Evolutionary conservation across 2,113 vertebrate species (phyloP), one percentile per base, ranked within the genome.

Genomic region (Hippocampus abdominalis): DNA sequence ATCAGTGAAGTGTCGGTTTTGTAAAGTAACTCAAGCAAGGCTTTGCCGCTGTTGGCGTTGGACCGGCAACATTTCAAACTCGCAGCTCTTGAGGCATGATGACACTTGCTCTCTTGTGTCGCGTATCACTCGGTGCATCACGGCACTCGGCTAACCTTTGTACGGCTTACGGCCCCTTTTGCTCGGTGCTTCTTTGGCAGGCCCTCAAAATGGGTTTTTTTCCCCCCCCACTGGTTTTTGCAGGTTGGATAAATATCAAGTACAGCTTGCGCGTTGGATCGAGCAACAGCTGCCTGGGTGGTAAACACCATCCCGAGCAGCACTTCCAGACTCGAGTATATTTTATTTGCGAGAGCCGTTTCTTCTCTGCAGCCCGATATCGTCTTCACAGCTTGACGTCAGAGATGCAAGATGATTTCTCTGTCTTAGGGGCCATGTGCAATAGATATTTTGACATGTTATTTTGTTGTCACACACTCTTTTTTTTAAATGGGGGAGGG

Each of bases 51-150:
- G 67, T 36, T 46, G 54, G 49, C 59, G 42, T 51, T 82, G 67
- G 66, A 76, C 68, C 46, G 53, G 27, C 25, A 69, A 80, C 68
- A 75, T 75, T 77, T 62, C 25, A 68, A 23, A 18, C 32, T 56
- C 20, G 48, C 18, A 59, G 66, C 21, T 56, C 15, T 54, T 77
- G 73, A 71, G 74, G 69, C 77, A 66, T 64, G 48, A 68, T 75
- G 77, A 70, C 81, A 63, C 70, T 21, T 3, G 46, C 68, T 74
- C 71, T 44, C 40, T 29, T 25, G 72, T 81, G 82, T 77, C 80
- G 73, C 72, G 70, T 66, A 80, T 72, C 73, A 70, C 39, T 81
- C 73, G 73, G 40, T 10, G 73, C 81, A 75, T 78, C 79, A 32
- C 66, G 74, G 75, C 74, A 36, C 64, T 61, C 64, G 27, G 66